Evolutionary conservation across 1,140 invertebrate genomes (phyloP).

Genomic region (Lepidostoma basale): DNA sequence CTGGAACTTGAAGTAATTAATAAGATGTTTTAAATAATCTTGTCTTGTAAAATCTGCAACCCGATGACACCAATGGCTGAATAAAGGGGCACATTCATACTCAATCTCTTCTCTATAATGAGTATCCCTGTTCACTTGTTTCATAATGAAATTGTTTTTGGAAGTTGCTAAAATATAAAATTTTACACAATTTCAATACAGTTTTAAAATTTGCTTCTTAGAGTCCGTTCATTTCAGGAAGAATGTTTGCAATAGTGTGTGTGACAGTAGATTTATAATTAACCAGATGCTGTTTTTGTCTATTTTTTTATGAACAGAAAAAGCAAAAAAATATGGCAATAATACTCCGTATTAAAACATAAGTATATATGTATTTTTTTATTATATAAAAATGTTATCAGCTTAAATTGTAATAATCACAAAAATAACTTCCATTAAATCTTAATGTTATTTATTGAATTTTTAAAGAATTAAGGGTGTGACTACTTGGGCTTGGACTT

Average conservation of each 20-base stretch:
- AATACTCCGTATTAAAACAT: background rate
- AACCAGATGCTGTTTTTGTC: too few relatives aligned
- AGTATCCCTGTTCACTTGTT: conserved; percentile 54
- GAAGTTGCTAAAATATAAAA: conserved; percentile 62
- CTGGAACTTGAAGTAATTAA: conserved; percentile 29
- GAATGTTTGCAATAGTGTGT: too few relatives aligned
- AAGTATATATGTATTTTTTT: background rate
- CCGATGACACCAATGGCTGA: conserved; percentile 62
- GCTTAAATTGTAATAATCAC: too few relatives aligned
- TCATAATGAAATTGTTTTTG: conserved; percentile 64
- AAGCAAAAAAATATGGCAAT: too few relatives aligned
- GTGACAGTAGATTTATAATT: background rate
- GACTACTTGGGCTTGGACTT: background rate
- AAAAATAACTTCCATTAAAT: too few relatives aligned
- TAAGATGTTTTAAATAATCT: conserved; percentile 31
- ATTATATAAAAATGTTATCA: too few relatives aligned
- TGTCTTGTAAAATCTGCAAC: conserved; percentile 60
- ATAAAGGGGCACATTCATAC: conserved; percentile 67
- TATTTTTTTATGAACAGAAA: too few relatives aligned
- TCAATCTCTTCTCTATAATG: conserved; percentile 64
- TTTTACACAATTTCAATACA: background rate
- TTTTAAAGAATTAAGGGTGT: too few relatives aligned
- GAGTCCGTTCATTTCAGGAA: too few relatives aligned
- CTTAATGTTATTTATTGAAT: too few relatives aligned
- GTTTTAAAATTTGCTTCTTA: background rate